These are phyloP conservation scores for Knipowitschia caucasica DNA, from an alignment of 2,797 vertebrate species.

Conservation along the genomic window DNA sequence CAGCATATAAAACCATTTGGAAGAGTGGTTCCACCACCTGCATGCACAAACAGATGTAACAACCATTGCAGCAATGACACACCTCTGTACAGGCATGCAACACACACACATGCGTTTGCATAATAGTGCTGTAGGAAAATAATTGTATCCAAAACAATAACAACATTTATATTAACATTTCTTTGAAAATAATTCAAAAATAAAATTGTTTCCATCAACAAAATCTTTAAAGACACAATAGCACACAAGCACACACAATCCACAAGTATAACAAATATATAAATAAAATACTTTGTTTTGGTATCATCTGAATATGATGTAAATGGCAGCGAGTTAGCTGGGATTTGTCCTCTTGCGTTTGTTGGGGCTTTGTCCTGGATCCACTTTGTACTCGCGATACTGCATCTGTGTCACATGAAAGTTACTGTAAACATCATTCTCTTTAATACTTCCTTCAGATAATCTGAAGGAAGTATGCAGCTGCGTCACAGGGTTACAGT, in stretches of 20 bases:
- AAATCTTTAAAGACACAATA: constrained; percentile 14
- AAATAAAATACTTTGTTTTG: constrained; percentile 20
- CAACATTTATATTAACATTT: not conserved
- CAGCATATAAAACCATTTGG: not conserved
- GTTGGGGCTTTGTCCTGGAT: constrained; percentile 83
- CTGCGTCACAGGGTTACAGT: no score
- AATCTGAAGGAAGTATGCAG: no score
- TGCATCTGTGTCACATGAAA: constrained; percentile 82
- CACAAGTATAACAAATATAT: constrained; percentile 35
- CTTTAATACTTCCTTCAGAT: no score
- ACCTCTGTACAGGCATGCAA: constrained; percentile 21
- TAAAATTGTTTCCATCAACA: constrained; percentile 26
- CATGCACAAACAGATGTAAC: not conserved
- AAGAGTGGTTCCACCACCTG: not conserved
- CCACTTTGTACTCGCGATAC: constrained; percentile 84
- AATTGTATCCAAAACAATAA: constrained; percentile 26
- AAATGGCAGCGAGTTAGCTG: constrained; percentile 59
- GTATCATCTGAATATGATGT: not conserved
- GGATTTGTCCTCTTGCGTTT: constrained; percentile 83
- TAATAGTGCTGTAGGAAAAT: constrained; percentile 14
- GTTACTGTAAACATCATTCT: not conserved
- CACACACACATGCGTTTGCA: constrained; percentile 8
- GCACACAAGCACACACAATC: constrained; percentile 4
- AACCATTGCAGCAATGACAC: constrained; percentile 22
- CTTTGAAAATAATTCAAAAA: constrained; percentile 32